phyloP scores from a whole-genome alignment of 2,113 vertebrate genomes.

The Hemiprocne comata region DNA sequence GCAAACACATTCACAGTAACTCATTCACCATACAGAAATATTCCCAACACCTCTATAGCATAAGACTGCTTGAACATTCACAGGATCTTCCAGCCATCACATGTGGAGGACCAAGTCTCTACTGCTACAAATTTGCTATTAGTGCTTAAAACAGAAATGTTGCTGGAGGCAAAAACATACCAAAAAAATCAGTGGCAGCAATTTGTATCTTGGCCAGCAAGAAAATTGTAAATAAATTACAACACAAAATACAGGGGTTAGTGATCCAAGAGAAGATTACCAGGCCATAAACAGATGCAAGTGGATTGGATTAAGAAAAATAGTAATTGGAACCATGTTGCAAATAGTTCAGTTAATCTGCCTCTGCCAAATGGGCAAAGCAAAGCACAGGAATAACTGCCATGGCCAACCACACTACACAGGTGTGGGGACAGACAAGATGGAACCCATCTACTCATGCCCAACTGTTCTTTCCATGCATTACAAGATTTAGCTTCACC shows the following conservation, averaged over 20 bases:
- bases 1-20: neutral
- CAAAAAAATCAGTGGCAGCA: neutral
- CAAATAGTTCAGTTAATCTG: neutral
- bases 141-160: neutral
- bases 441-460: neutral
- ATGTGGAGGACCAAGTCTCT: neutral
- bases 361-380: neutral
- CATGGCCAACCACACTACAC: neutral
- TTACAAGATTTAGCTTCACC: neutral
- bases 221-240: slow-evolving; percentile 2
- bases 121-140: neutral
- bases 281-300: neutral
- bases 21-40: neutral
- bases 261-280: neutral
- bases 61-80: neutral
- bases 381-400: neutral
- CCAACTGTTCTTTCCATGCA: neutral
- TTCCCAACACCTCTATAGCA: neutral
- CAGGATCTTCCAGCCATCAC: neutral
- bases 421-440: neutral
- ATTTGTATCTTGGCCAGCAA: neutral
- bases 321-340: neutral
- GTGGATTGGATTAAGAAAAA: neutral
- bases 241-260: slow-evolving; percentile 1
- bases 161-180: neutral